Percentiles rank a stretch among this genome's conserved stretches.
Evolutionary conservation across 2,888 invertebrate genomes (phyloP).

Genomic region (Microplitis manilae): DNA sequence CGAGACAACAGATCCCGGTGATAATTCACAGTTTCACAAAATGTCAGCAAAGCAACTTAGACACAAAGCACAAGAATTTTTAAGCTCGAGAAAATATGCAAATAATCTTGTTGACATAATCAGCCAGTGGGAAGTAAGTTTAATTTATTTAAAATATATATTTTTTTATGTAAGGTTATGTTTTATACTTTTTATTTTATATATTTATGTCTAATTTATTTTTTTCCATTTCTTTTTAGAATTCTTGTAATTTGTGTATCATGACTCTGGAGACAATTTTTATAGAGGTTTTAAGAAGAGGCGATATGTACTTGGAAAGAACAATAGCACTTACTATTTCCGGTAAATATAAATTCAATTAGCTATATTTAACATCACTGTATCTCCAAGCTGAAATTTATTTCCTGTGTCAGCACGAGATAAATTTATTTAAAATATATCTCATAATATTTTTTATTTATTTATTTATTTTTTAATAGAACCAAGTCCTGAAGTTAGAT

Average conservation of each 20-base stretch:
- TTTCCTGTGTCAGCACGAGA: constrained; percentile 3
- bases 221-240: constrained; percentile 49
- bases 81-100: constrained; percentile 78
- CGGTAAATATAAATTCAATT: constrained; percentile 53
- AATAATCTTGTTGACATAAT: constrained; percentile 80
- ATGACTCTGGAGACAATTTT: constrained; percentile 83
- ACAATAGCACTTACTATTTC: constrained; percentile 64
- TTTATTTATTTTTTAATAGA: constrained; percentile 69
- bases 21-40: constrained; percentile 68
- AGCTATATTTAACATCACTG: constrained; percentile 11
- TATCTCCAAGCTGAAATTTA: constrained; percentile 27
- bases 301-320: constrained; percentile 77
- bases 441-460: neutral
- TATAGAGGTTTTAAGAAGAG: constrained; percentile 78
- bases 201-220: constrained; percentile 6
- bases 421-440: constrained; percentile 11
- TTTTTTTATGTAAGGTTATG: constrained; percentile 54
- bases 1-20: constrained; percentile 58
- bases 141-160: constrained; percentile 16
- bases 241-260: constrained; percentile 74
- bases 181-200: constrained; percentile 40
- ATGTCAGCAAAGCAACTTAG: constrained; percentile 79
- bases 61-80: constrained; percentile 81
- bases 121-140: constrained; percentile 78
- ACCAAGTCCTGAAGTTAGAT: constrained; percentile 74